A percentile compares a stretch with the other conserved stretches of the same genome.
Evolutionary conservation across 1,140 invertebrate genomes (phyloP).

Genomic region (Caenorhabditis briggsae): DNA sequence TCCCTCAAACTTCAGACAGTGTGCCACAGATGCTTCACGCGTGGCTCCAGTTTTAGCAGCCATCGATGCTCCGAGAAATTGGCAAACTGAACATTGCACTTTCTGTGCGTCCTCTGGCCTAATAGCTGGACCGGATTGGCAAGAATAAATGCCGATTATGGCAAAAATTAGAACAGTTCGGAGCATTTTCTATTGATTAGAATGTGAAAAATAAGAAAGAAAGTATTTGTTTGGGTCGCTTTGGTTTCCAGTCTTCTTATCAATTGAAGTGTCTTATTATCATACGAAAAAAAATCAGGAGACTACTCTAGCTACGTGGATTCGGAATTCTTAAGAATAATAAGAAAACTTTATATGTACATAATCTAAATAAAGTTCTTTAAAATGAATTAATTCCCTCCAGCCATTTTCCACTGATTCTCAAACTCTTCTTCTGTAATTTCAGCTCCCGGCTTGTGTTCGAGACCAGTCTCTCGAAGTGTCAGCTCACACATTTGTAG

Average conservation of each 20-base stretch:
- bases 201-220: background rate
- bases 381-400: conserved; percentile 79
- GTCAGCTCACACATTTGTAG: conserved; percentile 98
- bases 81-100: background rate
- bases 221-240: background rate
- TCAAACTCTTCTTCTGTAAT: conserved; percentile 92
- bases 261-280: background rate
- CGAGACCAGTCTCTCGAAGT: conserved; percentile 92
- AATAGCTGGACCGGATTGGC: background rate
- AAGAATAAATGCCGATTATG: background rate
- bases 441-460: conserved; percentile 92
- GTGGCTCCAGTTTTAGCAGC: background rate
- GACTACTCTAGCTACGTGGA: no score
- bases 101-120: background rate
- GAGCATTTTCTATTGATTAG: background rate
- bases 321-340: background rate
- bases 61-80: background rate
- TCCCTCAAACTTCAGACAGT: background rate
- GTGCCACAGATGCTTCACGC: background rate
- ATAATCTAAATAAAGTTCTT: no score
- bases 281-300: no score
- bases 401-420: conserved; percentile 87
- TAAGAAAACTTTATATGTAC: background rate
- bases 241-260: conserved; percentile 17
- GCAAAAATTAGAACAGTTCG: background rate